These are phyloP conservation scores for Carlito syrichta DNA, from an alignment of 2,113 vertebrate genomes.

Conservation along the genomic window DNA sequence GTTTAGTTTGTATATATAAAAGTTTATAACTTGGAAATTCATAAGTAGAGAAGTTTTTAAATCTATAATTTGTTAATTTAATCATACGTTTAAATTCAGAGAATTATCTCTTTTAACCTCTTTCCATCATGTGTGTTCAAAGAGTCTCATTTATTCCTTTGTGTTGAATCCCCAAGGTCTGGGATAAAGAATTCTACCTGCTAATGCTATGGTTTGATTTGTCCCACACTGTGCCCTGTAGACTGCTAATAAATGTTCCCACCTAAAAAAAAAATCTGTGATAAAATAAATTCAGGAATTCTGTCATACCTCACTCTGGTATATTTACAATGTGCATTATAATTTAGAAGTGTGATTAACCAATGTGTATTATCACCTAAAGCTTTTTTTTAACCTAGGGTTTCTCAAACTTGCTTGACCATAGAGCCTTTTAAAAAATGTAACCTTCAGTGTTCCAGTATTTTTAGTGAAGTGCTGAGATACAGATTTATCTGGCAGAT, in stretches of 20 bases:
- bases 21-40: constrained; percentile 12
- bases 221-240: not conserved
- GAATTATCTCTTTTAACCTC: not conserved
- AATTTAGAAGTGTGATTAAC: not conserved
- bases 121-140: not conserved
- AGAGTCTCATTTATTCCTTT: not conserved
- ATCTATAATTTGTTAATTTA: not conserved
- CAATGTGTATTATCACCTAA: not conserved
- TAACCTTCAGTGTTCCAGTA: not conserved
- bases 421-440: not conserved
- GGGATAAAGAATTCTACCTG: not conserved
- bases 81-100: not conserved
- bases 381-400: not conserved
- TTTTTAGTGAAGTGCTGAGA: not conserved
- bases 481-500: not conserved
- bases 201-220: not conserved
- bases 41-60: not conserved
- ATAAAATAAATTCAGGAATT: not conserved
- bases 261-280: not conserved
- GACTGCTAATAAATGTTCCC: not conserved
- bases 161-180: not conserved
- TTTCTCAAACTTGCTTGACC: constrained; percentile 6
- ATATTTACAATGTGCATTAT: not conserved
- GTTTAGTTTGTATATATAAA: not conserved
- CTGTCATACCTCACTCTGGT: not conserved